A percentile compares a stretch with the other conserved stretches of the same genome.
These are phyloP conservation scores for Pogonocichla stellata DNA, from an alignment of 2,113 vertebrate species.

Conservation along the genomic window DNA sequence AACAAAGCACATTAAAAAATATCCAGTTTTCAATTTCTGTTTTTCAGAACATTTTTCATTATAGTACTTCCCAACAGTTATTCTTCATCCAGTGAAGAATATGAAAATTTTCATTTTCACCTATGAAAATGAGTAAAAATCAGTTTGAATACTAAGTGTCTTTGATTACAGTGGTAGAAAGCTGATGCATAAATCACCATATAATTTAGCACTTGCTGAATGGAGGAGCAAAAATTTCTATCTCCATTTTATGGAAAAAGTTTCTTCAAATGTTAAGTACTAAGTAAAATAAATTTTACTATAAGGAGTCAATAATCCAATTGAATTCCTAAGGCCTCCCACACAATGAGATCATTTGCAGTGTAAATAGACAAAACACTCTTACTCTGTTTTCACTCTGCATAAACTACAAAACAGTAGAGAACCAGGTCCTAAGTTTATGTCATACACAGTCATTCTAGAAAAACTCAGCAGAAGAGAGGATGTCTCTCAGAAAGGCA, in stretches of 20 bases:
- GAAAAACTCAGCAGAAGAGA: neutral
- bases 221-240: neutral
- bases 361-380: neutral
- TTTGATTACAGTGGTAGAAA: neutral
- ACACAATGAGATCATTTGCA: neutral
- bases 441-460: neutral
- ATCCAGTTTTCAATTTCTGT: neutral
- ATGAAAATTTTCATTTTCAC: no score
- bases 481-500: neutral
- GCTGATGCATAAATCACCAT: neutral
- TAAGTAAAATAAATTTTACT: neutral
- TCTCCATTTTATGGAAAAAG: neutral
- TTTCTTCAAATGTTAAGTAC: neutral
- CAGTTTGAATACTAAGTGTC: neutral
- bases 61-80: neutral
- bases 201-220: neutral
- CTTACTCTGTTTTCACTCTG: neutral
- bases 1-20: neutral
- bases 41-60: neutral
- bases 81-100: neutral
- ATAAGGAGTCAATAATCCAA: neutral
- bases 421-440: neutral
- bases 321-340: neutral
- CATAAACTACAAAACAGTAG: neutral
- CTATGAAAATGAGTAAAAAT: neutral